These are phyloP conservation scores for Eucera pruinosa DNA, from an alignment of 2,888 invertebrate genomes.

Conservation along the genomic window DNA sequence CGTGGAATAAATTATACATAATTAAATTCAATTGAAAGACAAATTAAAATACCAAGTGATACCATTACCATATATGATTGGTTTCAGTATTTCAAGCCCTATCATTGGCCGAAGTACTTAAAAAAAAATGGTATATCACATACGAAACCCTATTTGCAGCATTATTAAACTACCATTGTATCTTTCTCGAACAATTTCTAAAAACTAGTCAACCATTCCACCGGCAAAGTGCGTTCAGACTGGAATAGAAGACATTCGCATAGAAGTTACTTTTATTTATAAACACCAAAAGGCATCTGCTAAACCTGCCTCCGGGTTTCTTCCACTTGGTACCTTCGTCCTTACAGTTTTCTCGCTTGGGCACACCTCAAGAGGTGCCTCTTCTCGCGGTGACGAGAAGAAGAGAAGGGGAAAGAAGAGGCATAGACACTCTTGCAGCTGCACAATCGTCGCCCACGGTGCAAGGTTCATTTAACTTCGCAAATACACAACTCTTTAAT, in stretches of 20 bases:
- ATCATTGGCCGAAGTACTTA: no score
- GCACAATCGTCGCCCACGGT: conserved; percentile 76
- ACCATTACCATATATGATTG: no score
- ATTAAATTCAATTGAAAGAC: no score
- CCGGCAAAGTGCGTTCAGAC: conserved; percentile 6
- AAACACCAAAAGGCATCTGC: conserved; percentile 52
- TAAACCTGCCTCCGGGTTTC: conserved; percentile 53
- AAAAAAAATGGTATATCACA: no score
- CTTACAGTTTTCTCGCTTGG: conserved; percentile 77
- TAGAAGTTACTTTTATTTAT: conserved; percentile 69
- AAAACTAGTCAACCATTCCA: not conserved
- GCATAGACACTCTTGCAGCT: conserved; percentile 70
- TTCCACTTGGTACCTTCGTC: conserved; percentile 53
- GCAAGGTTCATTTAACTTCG: conserved; percentile 79
- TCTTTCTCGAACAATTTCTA: conserved; percentile 16
- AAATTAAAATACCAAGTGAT: no score
- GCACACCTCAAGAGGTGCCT: conserved; percentile 74
- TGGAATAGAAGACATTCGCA: conserved; percentile 31
- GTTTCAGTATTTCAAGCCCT: no score
- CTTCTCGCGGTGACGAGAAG: conserved; percentile 53
- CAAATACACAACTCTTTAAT: conserved; percentile 82
- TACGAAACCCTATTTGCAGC: not conserved
- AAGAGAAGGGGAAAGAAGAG: not conserved
- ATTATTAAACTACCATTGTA: conserved; percentile 12
- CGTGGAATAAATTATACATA: no score